Conservation (phyloP, 2,113 vertebrate species). For the Brachypteracias leptosomus region DNA sequence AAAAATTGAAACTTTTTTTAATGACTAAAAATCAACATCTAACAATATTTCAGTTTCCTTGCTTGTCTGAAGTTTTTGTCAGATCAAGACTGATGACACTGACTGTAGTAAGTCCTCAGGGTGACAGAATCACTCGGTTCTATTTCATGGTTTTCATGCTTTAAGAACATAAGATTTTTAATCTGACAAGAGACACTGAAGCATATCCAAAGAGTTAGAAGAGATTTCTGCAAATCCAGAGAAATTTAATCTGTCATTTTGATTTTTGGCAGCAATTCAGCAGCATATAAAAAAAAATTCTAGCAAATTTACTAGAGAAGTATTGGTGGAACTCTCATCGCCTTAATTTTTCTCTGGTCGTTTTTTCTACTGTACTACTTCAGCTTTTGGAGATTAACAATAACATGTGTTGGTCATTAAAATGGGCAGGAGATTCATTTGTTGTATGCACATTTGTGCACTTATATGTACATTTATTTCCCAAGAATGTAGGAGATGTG, state of each 20-base stretch:
- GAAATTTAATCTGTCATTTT: constrained; percentile 5
- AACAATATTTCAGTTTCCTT: not conserved
- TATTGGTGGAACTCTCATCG: not conserved
- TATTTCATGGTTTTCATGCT: constrained; percentile 16
- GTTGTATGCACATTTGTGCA: not conserved
- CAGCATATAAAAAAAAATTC: not conserved
- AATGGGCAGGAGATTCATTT: not conserved
- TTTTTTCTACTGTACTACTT: not conserved
- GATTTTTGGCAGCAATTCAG: not conserved
- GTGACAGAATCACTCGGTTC: constrained; percentile 21
- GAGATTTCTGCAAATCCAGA: constrained; percentile 11
- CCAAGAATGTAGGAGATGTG: not conserved
- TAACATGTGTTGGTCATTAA: not conserved
- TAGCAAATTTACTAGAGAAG: not conserved
- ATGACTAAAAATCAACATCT: not conserved
- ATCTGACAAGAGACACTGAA: constrained; percentile 36
- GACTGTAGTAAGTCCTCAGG: not conserved
- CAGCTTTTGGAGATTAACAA: not conserved
- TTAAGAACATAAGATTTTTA: constrained; percentile 30
- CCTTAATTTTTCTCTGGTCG: not conserved
- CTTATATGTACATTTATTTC: not conserved
- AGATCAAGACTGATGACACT: not conserved
- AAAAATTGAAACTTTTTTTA: not conserved
- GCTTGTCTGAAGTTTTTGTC: constrained; percentile 10
- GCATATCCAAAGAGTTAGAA: not conserved